Evolutionary conservation across 2,113 vertebrate genomes (phyloP).

Genomic region (Xenopus laevis): DNA sequence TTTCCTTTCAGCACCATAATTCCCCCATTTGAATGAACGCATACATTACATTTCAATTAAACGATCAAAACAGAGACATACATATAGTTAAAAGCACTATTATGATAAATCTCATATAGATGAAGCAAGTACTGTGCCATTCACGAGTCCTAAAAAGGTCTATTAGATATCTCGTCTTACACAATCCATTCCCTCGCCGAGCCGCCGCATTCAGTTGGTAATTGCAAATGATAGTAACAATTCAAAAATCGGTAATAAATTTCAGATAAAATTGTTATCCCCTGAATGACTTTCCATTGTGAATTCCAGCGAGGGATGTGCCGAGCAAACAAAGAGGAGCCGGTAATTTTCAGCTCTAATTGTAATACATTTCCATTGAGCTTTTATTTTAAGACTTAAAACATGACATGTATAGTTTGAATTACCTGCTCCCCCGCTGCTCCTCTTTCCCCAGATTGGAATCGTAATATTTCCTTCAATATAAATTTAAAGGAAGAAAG

Average conservation of each 20-base stretch:
- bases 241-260: conserved; percentile 38
- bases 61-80: conserved; percentile 32
- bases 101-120: conserved; percentile 13
- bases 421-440: conserved; percentile 33
- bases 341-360: conserved; percentile 37
- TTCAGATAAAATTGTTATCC: conserved; percentile 45
- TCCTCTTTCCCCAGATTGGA: conserved; percentile 5
- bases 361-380: conserved; percentile 35
- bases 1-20: conserved; percentile 19
- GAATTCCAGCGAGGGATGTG: conserved; percentile 25
- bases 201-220: conserved; percentile 31
- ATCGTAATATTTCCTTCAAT: conserved; percentile 38
- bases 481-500: neutral
- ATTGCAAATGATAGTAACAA: conserved; percentile 43
- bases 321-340: conserved; percentile 28
- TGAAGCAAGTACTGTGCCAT: conserved; percentile 12
- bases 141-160: conserved; percentile 38
- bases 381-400: conserved; percentile 45
- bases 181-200: conserved; percentile 14
- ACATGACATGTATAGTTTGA: conserved; percentile 33
- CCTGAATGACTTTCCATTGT: conserved; percentile 38
- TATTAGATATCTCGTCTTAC: conserved; percentile 37
- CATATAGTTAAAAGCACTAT: conserved; percentile 37
- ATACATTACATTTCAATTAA: conserved; percentile 44
- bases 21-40: conserved; percentile 29